A percentile compares a stretch with the other conserved stretches of the same genome.
Conservation (phyloP, 2,888 invertebrate genomes). For the Xestoiulus laeticollis region DNA sequence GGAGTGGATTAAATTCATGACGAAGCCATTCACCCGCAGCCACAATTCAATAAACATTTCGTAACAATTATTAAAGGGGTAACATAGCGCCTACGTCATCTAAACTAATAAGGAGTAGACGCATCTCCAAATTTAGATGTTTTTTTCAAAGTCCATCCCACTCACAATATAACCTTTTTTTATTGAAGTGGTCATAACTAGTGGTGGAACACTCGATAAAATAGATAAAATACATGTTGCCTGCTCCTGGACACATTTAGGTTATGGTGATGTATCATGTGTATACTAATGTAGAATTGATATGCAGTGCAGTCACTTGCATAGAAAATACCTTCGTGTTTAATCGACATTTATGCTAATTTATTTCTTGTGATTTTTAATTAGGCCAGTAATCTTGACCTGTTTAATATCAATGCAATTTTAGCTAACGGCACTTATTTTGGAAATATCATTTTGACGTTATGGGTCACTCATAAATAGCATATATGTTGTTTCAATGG, state of each 20-base stretch:
- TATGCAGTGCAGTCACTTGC: too few relatives aligned
- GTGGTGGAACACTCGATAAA: neutral
- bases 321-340: too few relatives aligned
- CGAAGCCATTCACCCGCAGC: neutral
- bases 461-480: too few relatives aligned
- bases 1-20: neutral
- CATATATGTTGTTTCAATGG: too few relatives aligned
- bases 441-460: too few relatives aligned
- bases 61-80: neutral
- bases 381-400: too few relatives aligned
- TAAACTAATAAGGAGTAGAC: neutral
- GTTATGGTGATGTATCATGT: neutral
- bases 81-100: neutral
- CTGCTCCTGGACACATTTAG: neutral
- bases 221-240: too few relatives aligned
- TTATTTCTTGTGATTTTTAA: too few relatives aligned
- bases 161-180: neutral
- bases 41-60: neutral
- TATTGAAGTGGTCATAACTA: neutral
- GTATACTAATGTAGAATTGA: too few relatives aligned
- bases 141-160: neutral
- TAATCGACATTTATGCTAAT: too few relatives aligned
- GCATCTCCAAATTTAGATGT: neutral
- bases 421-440: too few relatives aligned
- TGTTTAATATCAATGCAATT: too few relatives aligned